phyloP scores from a whole-genome alignment of 2,113 vertebrate species.

The Vimba vimba region DNA sequence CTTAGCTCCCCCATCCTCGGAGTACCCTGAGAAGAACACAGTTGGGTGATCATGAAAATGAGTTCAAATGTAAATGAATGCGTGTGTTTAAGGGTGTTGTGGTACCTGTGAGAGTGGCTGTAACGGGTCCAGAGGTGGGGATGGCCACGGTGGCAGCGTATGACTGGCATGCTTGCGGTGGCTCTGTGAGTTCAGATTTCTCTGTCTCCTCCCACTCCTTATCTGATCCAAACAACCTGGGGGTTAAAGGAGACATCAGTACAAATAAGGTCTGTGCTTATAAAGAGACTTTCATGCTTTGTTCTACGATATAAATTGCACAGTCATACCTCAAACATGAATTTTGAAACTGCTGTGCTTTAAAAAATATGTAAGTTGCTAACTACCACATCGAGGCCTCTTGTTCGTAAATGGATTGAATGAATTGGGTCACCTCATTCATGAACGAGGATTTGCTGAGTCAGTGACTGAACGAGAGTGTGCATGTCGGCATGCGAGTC shows the following conservation, averaged over 20 bases:
- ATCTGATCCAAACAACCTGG: slow-evolving; percentile 81
- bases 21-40: slow-evolving; percentile 81
- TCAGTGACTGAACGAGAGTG: background rate
- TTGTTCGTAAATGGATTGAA: background rate
- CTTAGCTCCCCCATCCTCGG: slow-evolving; percentile 89
- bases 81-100: background rate
- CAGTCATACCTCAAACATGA: background rate
- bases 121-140: slow-evolving; percentile 77
- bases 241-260: background rate
- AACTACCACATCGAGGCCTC: background rate
- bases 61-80: background rate
- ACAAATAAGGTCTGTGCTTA: background rate
- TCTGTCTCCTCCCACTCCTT: slow-evolving; percentile 63
- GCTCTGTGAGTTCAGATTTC: slow-evolving; percentile 73
- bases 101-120: slow-evolving; percentile 83
- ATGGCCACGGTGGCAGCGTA: slow-evolving; percentile 91
- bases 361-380: background rate
- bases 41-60: background rate
- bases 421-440: background rate
- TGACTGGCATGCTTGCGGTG: slow-evolving; percentile 78
- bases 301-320: background rate
- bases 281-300: background rate
- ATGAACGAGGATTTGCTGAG: background rate
- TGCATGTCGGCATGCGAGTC: background rate
- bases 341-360: background rate